Evolutionary conservation across 1,140 invertebrate genomes (phyloP).

Genomic region (Drosophila rhopaloa): DNA sequence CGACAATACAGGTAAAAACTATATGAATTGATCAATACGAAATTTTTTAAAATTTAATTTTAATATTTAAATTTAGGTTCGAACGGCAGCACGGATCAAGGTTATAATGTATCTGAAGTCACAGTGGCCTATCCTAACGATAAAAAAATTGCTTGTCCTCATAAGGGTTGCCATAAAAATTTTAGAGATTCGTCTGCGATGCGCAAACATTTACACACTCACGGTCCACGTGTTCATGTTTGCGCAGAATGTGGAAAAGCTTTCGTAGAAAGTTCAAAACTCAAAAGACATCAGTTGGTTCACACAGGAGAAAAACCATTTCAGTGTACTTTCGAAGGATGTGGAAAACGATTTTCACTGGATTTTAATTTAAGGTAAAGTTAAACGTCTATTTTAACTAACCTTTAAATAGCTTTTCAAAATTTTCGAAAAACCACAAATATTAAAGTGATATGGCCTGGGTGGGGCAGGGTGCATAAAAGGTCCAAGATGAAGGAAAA

Average conservation of each 20-base stretch:
- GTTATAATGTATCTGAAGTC: conserved; percentile 16
- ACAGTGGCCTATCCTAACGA: conserved; percentile 39
- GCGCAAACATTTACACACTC: conserved; percentile 98
- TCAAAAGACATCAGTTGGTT: conserved; percentile 97
- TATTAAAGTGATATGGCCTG: too few species aligned
- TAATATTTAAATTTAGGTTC: conserved; percentile 6
- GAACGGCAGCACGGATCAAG: background rate
- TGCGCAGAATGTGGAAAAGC: conserved; percentile 99
- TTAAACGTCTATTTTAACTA: background rate
- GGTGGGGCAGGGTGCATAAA: too few species aligned
- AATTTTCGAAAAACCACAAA: too few species aligned
- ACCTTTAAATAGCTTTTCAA: too few species aligned
- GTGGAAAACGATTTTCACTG: conserved; percentile 98
- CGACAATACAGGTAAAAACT: conserved; percentile 21
- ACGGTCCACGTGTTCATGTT: conserved; percentile 97
- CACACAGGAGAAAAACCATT: conserved; percentile 98
- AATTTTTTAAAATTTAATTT: background rate
- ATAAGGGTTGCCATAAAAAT: conserved; percentile 98
- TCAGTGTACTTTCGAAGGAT: conserved; percentile 99
- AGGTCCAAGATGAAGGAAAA: too few species aligned
- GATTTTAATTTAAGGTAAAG: conserved; percentile 94
- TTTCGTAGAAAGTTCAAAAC: conserved; percentile 98
- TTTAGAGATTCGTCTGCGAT: conserved; percentile 99
- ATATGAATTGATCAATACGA: background rate
- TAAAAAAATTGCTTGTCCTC: conserved; percentile 92